Evolutionary conservation across 1,140 invertebrate genomes (phyloP), one percentile per base, ranked within the genome.

Genomic region (Nomia melanderi): DNA sequence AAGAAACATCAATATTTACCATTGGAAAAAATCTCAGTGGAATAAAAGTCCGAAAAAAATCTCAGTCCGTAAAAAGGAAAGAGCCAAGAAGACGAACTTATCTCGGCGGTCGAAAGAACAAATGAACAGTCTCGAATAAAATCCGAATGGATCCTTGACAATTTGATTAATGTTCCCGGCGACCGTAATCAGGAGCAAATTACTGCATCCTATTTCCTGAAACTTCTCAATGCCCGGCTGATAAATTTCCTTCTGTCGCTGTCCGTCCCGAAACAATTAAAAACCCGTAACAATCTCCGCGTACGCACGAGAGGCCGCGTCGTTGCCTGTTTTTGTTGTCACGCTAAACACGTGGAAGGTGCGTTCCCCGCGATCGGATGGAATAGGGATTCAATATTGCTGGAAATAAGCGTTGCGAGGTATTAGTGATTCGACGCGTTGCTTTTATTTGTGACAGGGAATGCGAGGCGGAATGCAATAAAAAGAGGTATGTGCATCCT

Each of bases 401-500:
- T 70, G 9, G 31, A 41, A 57, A 41, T 23, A 29, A 14, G n/a
- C 7, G 11, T 2, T n/a, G 14, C 6, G 7, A 17, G 36, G 11
- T 25, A 36, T 27, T 27, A 23, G 2, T 1, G 33, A 6, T 31
- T 9, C 53, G 53, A 23, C 36, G 20, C n/a, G 33, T 12, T 2
- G 23, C 14, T 71, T 60, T 71, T 41, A 70, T 44, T 41, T 59
- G 36, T 23, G 27, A 29, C 11, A 63, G n/a, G 20, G 39, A 6
- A 33, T 25, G 50, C 11, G n/a, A 39, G 57, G 11, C 79, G 67
- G 54, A 80, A 81, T 78, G 78, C 25, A 31, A 60, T 59, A 81
- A 81, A 82, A 80, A 84, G 73, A 81, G 62, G 23, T 60, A 84
- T 67, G 63, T 62, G 56, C 74, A 81, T 77, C 64, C 64, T 77